Evolutionary conservation across 2,888 invertebrate genomes (phyloP), one percentile per base, ranked within the genome.

Genomic region (Acrobasis consociella): DNA sequence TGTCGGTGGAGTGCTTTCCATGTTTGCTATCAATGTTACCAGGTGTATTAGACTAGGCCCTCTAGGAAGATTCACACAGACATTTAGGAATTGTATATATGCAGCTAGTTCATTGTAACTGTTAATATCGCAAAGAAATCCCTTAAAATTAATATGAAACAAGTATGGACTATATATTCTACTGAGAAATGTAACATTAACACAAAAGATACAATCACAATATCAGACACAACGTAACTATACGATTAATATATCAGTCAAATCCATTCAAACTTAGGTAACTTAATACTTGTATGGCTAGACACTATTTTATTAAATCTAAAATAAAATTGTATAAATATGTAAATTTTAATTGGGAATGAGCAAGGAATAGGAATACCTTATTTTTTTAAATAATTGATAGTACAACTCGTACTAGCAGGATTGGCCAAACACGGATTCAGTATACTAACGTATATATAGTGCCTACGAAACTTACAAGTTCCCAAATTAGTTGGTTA

Each of bases 231-330:
- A 70, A 65, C 60, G 64, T 63, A 66, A 15, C 37, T 62, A 62
- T 53, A 55, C 62, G 67, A 72, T 69, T 74, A 81, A 78, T 79
- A 78, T 79, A 83, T 85, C 86, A 88, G 83, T 87, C 87, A 72
- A 81, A 82, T 83, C 75, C 71, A 72, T 82, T 77, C 72, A 77
- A 81, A 77, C 76, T 75, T 81, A 83, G 85, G 85, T 80, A 80
- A 80, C 80, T 78, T 69, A 72, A 72, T 72, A 71, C 66, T 70
- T 65, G 66, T 71, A 69, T 49, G 67, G 63, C 64, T 37, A 67
- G 71, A 73, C 72, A 72, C 69, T 70, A 60, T 60, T 60, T 42
- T 39, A 39, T 17, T 37, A 58, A 46, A 52, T n/a, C 31, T 42
- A 56, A 56, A 42, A 42, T 42, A 16, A n/a, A 56, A 16, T 8